phyloP scores from a whole-genome alignment of 2,888 invertebrate genomes.

The Calliphora vomitoria region DNA sequence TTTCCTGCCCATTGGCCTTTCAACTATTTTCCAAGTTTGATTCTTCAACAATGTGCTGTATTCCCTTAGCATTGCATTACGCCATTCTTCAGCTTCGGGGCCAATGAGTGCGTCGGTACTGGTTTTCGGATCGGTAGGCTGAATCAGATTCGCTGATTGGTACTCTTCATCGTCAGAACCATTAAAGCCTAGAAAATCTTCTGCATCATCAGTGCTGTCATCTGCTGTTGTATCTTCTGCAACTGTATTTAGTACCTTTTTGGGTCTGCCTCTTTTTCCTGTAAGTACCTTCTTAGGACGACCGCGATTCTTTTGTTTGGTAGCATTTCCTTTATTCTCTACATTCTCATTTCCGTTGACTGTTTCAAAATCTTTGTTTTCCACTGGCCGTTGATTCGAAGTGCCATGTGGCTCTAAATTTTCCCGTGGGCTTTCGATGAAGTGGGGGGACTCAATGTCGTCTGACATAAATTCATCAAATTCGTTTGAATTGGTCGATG shows the following conservation, averaged over 20 bases:
- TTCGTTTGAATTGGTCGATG: no score
- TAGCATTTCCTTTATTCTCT: neutral
- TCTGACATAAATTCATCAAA: conserved; percentile 50
- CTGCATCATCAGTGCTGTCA: no score
- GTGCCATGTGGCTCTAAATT: neutral
- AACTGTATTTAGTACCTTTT: no score
- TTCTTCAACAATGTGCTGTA: conserved; percentile 35
- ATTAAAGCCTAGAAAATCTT: no score
- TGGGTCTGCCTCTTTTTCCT: no score
- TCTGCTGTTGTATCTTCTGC: no score
- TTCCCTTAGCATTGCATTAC: conserved; percentile 18
- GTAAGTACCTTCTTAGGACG: conserved; percentile 32
- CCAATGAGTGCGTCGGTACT: conserved; percentile 43
- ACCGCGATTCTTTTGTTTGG: neutral
- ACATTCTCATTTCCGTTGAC: neutral
- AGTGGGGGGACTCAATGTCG: neutral
- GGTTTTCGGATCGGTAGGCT: conserved; percentile 44
- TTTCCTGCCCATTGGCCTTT: conserved; percentile 62
- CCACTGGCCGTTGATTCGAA: neutral
- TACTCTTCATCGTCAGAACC: conserved; percentile 9
- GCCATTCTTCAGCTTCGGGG: conserved; percentile 60
- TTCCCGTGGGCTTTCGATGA: neutral
- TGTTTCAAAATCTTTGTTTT: neutral
- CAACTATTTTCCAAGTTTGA: conserved; percentile 51
- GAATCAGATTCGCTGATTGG: conserved; percentile 47